A percentile compares a stretch with the other conserved stretches of the same genome.
Evolutionary conservation across 2,113 vertebrate genomes (phyloP).

Genomic region (Apaloderma vittatum): DNA sequence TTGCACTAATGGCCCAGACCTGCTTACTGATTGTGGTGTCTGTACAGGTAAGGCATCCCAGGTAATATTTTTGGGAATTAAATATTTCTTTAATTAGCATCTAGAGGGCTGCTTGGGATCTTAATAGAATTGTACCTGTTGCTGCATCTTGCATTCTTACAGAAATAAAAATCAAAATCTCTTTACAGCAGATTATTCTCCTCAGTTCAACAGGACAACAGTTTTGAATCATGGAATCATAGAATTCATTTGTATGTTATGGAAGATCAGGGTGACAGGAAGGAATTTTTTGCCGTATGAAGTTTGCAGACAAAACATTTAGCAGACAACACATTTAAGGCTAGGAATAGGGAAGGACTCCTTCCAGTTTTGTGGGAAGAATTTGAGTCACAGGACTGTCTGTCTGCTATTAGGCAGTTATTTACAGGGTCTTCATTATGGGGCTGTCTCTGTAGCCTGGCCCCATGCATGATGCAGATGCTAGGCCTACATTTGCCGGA

Average conservation of each 20-base stretch:
- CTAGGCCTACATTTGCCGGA: neutral
- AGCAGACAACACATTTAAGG: neutral
- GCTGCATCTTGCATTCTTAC: neutral
- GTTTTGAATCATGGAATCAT: too few species aligned
- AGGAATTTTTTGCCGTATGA: neutral
- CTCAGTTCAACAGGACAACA: neutral
- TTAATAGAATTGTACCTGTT: neutral
- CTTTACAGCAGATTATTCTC: neutral
- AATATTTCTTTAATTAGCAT: neutral
- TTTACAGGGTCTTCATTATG: neutral
- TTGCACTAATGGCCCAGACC: slow-evolving; percentile 90
- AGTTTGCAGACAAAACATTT: neutral
- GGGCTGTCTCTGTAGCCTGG: neutral
- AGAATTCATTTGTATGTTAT: neutral
- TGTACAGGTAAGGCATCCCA: slow-evolving; percentile 82
- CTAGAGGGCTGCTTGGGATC: neutral
- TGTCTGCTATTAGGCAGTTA: neutral
- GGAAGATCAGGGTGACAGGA: neutral
- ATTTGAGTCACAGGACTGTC: neutral
- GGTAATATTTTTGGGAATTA: neutral
- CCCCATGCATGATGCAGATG: neutral
- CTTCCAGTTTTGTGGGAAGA: neutral
- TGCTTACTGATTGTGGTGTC: slow-evolving; percentile 89
- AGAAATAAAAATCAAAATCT: neutral
- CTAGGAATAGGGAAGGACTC: neutral